These are phyloP conservation scores for Folsomia manolachei DNA, from an alignment of 2,888 invertebrate species.

Conservation along the genomic window DNA sequence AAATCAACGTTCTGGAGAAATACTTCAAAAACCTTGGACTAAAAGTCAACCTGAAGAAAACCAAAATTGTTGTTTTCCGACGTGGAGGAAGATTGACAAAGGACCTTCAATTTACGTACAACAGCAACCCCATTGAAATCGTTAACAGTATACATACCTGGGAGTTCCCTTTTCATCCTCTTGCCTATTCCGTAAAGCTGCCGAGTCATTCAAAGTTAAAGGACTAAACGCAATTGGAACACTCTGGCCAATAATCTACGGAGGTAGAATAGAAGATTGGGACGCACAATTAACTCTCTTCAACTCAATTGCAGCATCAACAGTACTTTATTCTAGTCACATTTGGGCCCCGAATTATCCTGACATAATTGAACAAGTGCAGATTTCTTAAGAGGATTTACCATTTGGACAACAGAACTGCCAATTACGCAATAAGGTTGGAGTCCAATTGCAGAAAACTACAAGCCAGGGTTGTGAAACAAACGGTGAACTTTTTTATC, in stretches of 20 bases:
- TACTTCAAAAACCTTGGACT: not conserved
- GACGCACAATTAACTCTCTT: slow-evolving; percentile 9
- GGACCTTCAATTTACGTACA: not conserved
- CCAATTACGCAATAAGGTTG: slow-evolving; percentile 14
- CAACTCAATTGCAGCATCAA: not conserved
- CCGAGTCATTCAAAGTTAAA: slow-evolving; percentile 6
- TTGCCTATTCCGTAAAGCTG: not conserved
- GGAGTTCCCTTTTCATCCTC: slow-evolving; percentile 7
- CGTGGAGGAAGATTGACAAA: not conserved
- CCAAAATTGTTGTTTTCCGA: slow-evolving; percentile 1
- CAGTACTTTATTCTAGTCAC: slow-evolving; percentile 9
- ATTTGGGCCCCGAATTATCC: not conserved
- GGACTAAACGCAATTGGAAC: slow-evolving; percentile 7
- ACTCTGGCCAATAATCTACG: not conserved
- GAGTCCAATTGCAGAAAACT: not conserved
- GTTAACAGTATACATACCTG: slow-evolving; percentile 10
- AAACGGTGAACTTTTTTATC: slow-evolving; percentile 1
- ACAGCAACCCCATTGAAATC: not conserved
- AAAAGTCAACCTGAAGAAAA: not conserved
- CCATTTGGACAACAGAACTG: not conserved
- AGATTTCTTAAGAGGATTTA: slow-evolving; percentile 14
- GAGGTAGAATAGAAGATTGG: slow-evolving; percentile 4
- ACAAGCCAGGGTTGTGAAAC: not conserved
- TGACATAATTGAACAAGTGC: slow-evolving; percentile 17
- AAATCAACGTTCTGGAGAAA: not conserved